Evolutionary conservation across 2,113 vertebrate species (phyloP), one percentile per base, ranked within the genome.

Genomic region (Mionectes macconnelli): DNA sequence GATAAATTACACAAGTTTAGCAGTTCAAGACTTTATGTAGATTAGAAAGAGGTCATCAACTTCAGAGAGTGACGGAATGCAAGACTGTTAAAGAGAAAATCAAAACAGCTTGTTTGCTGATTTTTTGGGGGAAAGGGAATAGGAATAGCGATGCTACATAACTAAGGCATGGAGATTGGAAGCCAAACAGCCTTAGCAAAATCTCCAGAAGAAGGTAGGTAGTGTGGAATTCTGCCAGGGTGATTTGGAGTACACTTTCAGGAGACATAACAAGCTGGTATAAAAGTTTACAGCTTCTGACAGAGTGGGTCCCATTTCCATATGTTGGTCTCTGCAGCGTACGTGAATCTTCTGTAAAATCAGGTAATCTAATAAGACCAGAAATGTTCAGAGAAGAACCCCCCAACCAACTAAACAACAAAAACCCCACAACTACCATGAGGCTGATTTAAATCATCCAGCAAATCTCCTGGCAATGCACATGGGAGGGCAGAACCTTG

Each of bases 1-100:
- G 55, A 66, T 74, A 85, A 81, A 81, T 93, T 69, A 28, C n/a
- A 90, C 39, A 84, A 69, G 24, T 72, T 68, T 39, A 80, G 47
- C 2, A 1, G 39, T 84, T 84, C 20, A 75, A 67, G 57, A 66
- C 25, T 74, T 33, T 33, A 33, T 10, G 30, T 28, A 28, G 75
- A 67, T 42, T 74, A 76, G 75, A 91, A 88, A 77, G 70, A 84
- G 39, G 39, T 47, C 35, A 70, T 59, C 64, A 47, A 8, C 67
- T 77, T 63, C 67, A 52, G 59, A 87, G 33, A 77, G 37, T 24
- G 42, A 28, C 24, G 69, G 70, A 83, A 19, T 8, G 18, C 27
- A 85, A 66, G 53, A 57, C 53, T 50, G 37, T 12, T 75, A 85
- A 82, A 73, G 14, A 85, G 21, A 76, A 84, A 94, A 87, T 10